These are phyloP conservation scores for Euschistus heros DNA, from an alignment of 1,140 invertebrate genomes.

Conservation along the genomic window DNA sequence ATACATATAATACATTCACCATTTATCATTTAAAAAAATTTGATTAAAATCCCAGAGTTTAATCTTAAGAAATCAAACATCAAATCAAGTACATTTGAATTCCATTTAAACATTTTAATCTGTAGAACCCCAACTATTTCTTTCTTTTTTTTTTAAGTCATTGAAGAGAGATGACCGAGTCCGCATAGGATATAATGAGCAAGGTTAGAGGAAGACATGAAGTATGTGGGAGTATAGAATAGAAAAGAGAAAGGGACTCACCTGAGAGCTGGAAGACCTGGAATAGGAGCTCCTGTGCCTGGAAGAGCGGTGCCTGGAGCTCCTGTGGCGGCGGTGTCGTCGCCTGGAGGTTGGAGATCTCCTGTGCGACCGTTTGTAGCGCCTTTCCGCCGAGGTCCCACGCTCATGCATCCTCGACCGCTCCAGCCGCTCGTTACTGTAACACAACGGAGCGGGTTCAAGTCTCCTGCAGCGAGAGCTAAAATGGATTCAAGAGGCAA, in stretches of 20 bases:
- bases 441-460: too few species aligned
- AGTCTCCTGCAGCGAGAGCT: too few species aligned
- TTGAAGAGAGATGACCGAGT: not conserved
- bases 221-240: not conserved
- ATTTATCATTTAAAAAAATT: too few species aligned
- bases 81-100: too few species aligned
- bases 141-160: not conserved
- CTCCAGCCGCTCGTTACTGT: constrained; percentile 46
- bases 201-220: not conserved
- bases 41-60: too few species aligned
- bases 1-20: too few species aligned
- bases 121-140: too few species aligned
- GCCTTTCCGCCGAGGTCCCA: constrained; percentile 46
- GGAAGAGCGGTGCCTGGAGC: constrained; percentile 29
- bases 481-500: too few species aligned
- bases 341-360: constrained; percentile 46
- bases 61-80: too few species aligned
- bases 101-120: too few species aligned
- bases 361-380: constrained; percentile 49
- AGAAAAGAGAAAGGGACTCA: constrained; percentile 27
- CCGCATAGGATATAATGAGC: not conserved
- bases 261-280: constrained; percentile 22
- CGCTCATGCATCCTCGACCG: constrained; percentile 48
- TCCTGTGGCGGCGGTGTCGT: constrained; percentile 34
- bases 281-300: constrained; percentile 17